Percentiles rank a stretch among this genome's conserved stretches.
phyloP scores from a whole-genome alignment of 2,113 vertebrate genomes.

The Apodemus speciosus region DNA sequence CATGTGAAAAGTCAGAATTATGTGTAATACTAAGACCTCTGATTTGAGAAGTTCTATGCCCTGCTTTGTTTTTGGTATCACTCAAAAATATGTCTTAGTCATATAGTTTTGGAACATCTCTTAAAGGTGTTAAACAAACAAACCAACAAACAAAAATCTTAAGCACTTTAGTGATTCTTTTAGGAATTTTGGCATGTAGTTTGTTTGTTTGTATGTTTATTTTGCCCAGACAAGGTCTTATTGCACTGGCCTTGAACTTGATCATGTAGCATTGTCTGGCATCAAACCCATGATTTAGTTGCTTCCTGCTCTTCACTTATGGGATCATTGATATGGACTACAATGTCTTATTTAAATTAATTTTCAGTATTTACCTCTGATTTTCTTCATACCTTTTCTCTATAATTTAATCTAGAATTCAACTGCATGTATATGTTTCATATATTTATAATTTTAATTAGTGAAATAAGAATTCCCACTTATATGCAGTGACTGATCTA shows the following conservation, averaged over 20 bases:
- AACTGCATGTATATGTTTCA: not conserved
- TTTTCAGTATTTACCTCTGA: conserved; percentile 9
- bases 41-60: not conserved
- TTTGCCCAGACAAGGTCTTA: not conserved
- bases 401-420: not conserved
- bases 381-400: not conserved
- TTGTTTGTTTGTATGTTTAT: not conserved
- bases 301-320: no score
- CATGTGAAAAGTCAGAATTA: not conserved
- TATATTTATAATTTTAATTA: conserved; percentile 17
- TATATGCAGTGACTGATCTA: conserved; percentile 22
- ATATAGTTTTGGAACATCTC: not conserved
- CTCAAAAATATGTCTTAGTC: not conserved
- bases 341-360: not conserved
- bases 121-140: not conserved
- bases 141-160: not conserved
- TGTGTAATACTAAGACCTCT: conserved; percentile 13
- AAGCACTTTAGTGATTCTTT: not conserved
- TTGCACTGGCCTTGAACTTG: not conserved
- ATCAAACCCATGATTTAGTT: not conserved
- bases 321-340: no score
- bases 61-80: not conserved
- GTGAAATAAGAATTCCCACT: not conserved
- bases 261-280: not conserved
- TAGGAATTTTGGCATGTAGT: not conserved